Evolutionary conservation across 2,888 invertebrate genomes (phyloP), one percentile per base, ranked within the genome.

Genomic region (Drosophila anceps): DNA sequence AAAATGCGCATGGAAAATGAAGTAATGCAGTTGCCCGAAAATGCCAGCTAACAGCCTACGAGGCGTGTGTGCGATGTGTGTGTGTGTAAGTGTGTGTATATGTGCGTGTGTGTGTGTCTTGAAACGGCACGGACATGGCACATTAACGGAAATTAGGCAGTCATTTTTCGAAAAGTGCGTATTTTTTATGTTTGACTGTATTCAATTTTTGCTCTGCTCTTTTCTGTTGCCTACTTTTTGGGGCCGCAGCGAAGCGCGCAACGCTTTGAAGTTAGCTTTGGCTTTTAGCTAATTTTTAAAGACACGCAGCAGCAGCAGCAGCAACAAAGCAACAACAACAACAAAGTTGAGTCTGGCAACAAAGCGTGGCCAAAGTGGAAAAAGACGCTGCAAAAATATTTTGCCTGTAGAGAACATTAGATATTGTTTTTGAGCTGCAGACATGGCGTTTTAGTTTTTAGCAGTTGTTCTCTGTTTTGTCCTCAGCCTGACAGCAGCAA

Each of bases 351-450:
- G 44, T 33, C 46, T 53, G 62, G 65, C 76, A 77, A 70, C 81
- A 77, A 77, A 77, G 77, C 81, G 82, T 69, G 48, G 69, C 65
- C 50, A 35, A 53, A 53, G 37, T 37, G 59, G 62, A 73, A 86
- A 68, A 69, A 72, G 82, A 72, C 58, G 76, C 71, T 82, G 70
- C 73, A 76, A 76, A 88, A 90, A 88, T 90, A 90, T 90, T 90
- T 83, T 74, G 78, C 77, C 86, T 65, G 86, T 75, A 73, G 88
- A 90, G 83, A 84, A 88, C 84, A 84, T 84, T 84, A 84, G 90
- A 84, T 82, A 84, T 84, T 84, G 84, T 84, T 84, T 77, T 90
- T 85, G 90, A 84, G 90, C 70, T 76, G 84, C 88, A 88, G 84
- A 84, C 90, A 82, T 84, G 85, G 73, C 86, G 73, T 81, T 89